These are phyloP conservation scores for human DNA, from an alignment of 2,113 vertebrate genomes.

Conservation along the genomic window GRCh38 chr1:212805501-212806000, in stretches of 20 bases:
- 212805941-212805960: background rate
- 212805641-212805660: background rate
- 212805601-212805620: background rate
- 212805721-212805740: background rate
- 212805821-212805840: constrained; percentile 10
- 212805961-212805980: background rate
- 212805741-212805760: background rate
- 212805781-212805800: background rate
- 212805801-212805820: background rate
- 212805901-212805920: background rate
- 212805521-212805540: too few relatives aligned
- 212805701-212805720: background rate
- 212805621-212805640: background rate
- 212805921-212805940: background rate
- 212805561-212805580: background rate
- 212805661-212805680: background rate
- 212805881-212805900: background rate
- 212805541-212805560: too few relatives aligned
- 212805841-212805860: background rate
- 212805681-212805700: background rate
- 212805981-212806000: background rate
- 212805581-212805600: background rate
- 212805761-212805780: background rate
- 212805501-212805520: too few relatives aligned
- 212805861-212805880: background rate